Base-by-base conservation (phyloP, 2,113 vertebrate genomes). In the Halichoerus grypus region DNA sequence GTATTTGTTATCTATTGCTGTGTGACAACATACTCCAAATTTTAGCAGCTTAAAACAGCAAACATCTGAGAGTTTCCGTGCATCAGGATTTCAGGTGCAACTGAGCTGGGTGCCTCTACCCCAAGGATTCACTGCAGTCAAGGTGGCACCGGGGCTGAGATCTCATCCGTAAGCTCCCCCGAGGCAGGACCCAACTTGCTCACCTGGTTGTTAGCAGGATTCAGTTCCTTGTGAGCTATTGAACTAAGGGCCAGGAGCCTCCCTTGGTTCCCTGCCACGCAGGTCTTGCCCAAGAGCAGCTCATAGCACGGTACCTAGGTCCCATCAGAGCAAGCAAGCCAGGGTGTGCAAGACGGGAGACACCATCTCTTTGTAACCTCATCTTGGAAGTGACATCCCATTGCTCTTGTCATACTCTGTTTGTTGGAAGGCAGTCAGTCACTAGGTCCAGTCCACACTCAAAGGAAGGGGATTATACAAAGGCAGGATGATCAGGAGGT, bases 381-480 rank as follows among this genome's bases (percentile, higher is more conserved):
- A 36, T 72, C 80, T 65, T 55, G 12, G 80, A 85, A 90, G 33
- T 55, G 28, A 53, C n/a, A 33, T 91, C 26, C 55, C 59, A 21
- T 72, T 33, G 14, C 72, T 72, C 85, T 65, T 51, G 72, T 42
- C 81, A 36, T 80, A 36, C 72, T 71, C 79, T 65, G 1, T 91
- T 80, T 94, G 86, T 90, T 71, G 84, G 28, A n/a, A 67, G 39
- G 83, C 46, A 57, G n/a, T 87, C 46, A 57, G n/a, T 87, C 65
- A 61, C 63, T 18, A 71, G 14, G 12, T 49, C 65, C 39, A 81
- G 49, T 59, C 36, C 22, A 26, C 21, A 6, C 31, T 19, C 76
- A 33, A 51, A 79, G 49, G 49, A 77, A 77, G 26, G 46, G 16
- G 16, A 18, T 53, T 79, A 19, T 33, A 51, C 76, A 79, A 79